phyloP scores from a whole-genome alignment of 2,113 vertebrate species.

The Leptobrachium ailaonicum region DNA sequence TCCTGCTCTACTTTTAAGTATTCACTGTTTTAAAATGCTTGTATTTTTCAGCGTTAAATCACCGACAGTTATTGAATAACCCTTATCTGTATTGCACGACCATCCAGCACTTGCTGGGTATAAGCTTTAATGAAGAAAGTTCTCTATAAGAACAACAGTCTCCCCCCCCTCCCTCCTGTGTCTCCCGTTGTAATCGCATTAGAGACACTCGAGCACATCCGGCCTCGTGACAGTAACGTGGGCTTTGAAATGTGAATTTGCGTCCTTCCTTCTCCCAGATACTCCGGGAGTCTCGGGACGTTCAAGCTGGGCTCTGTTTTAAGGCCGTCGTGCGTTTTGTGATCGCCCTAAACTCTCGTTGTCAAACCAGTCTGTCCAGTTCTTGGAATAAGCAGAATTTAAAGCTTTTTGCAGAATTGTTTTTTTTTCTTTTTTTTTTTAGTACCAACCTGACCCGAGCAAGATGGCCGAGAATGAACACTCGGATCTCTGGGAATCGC shows the following conservation, averaged over 20 bases:
- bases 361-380: not conserved
- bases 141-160: no score
- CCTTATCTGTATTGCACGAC: no score
- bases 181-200: not conserved
- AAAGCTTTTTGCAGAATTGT: conserved; percentile 37
- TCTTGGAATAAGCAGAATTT: not conserved
- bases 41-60: no score
- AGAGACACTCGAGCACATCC: not conserved
- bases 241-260: not conserved
- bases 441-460: not conserved
- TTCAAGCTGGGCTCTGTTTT: not conserved
- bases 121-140: no score
- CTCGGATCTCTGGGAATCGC: conserved; percentile 74
- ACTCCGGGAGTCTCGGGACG: not conserved
- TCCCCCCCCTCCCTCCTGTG: not conserved
- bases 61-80: no score
- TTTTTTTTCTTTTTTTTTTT: conserved; percentile 1
- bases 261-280: not conserved
- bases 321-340: not conserved
- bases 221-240: not conserved
- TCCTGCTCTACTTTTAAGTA: no score
- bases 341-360: no score
- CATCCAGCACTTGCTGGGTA: no score
- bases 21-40: no score
- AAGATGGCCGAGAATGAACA: conserved; percentile 59